Conservation (phyloP, 1,140 invertebrate species). For the Drosophila serrata region DNA sequence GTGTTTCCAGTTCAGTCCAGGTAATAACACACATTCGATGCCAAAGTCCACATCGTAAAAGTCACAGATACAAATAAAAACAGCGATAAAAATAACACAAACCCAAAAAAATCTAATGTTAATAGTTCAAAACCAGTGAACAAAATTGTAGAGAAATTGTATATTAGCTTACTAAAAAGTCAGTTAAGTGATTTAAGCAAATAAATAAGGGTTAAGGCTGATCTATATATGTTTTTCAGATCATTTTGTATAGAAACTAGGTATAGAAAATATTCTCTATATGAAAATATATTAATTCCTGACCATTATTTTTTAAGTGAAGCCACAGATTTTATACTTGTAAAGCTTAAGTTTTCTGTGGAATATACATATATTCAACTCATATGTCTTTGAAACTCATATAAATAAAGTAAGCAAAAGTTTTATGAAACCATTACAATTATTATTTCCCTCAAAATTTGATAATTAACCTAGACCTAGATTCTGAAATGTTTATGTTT, state of each 20-base stretch:
- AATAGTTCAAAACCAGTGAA: slow-evolving; percentile 5
- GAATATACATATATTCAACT: too few species aligned
- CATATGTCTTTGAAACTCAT: not conserved
- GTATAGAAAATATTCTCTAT: not conserved
- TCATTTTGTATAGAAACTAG: not conserved
- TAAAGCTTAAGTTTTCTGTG: not conserved
- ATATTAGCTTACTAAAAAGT: not conserved
- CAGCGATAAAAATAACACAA: slow-evolving; percentile 9
- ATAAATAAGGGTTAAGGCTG: not conserved
- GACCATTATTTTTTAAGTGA: not conserved
- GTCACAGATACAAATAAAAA: not conserved
- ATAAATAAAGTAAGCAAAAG: not conserved
- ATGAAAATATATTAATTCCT: not conserved
- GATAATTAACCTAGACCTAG: slow-evolving; percentile 8
- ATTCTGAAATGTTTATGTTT: not conserved
- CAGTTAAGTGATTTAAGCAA: not conserved
- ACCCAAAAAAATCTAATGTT: not conserved
- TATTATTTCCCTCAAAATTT: too few species aligned
- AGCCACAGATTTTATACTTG: not conserved
- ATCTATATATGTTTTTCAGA: not conserved
- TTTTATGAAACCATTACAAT: not conserved
- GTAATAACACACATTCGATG: slow-evolving; percentile 58
- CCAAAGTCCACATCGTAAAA: slow-evolving; percentile 27
- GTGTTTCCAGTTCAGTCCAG: slow-evolving; percentile 84
- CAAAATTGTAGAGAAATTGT: not conserved